These are phyloP conservation scores for Mechanitis messenoides DNA, from an alignment of 2,888 invertebrate species.

Conservation along the genomic window DNA sequence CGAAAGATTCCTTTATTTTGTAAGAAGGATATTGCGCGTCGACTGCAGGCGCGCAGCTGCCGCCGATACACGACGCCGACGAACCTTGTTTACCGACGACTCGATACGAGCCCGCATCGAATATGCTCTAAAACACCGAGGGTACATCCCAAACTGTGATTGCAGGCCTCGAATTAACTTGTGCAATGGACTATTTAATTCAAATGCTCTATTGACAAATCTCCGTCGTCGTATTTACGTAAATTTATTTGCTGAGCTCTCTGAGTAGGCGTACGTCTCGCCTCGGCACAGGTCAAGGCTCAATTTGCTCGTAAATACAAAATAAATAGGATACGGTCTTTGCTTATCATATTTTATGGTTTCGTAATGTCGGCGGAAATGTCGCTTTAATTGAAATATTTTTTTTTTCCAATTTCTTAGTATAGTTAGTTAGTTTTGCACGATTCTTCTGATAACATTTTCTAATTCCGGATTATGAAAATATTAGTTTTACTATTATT, in stretches of 20 bases:
- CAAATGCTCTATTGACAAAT: slow-evolving; percentile 28
- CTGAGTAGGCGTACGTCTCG: slow-evolving; percentile 38
- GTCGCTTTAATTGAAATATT: slow-evolving; percentile 51
- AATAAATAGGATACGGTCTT: slow-evolving; percentile 64
- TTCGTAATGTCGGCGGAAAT: slow-evolving; percentile 58
- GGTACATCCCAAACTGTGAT: slow-evolving; percentile 39
- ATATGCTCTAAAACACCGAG: slow-evolving; percentile 39
- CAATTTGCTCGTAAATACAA: slow-evolving; percentile 64
- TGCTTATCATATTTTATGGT: slow-evolving; percentile 70
- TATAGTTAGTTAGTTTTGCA: slow-evolving; percentile 15
- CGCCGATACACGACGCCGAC: slow-evolving; percentile 37
- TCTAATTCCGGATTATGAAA: neutral
- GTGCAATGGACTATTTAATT: slow-evolving; percentile 32
- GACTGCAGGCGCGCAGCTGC: slow-evolving; percentile 66
- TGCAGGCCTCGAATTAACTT: slow-evolving; percentile 32
- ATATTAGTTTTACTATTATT: neutral
- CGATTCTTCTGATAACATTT: slow-evolving; percentile 15
- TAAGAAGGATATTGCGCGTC: slow-evolving; percentile 75
- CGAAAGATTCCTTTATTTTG: slow-evolving; percentile 71
- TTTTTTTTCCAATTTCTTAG: slow-evolving; percentile 37
- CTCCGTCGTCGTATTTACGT: slow-evolving; percentile 29
- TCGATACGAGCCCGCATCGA: slow-evolving; percentile 51
- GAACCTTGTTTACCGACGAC: slow-evolving; percentile 62
- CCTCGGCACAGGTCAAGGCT: slow-evolving; percentile 54
- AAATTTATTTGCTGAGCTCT: slow-evolving; percentile 34